A percentile compares a stretch with the other conserved stretches of the same genome.
Conservation (phyloP, 2,113 vertebrate genomes). For the Podarcis cretensis region DNA sequence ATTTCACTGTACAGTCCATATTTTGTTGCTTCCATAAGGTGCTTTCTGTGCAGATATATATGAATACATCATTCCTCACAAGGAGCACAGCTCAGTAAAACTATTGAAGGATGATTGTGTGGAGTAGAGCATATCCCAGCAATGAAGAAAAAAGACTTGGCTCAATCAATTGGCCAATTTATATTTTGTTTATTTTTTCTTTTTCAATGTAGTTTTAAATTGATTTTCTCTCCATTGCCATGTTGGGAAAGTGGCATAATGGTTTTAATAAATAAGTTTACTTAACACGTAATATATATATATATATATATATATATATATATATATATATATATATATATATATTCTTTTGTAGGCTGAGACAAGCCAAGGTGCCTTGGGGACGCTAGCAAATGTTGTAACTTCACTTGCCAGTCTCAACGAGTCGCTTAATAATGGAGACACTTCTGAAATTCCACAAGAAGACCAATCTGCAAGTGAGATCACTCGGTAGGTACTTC, state of each 20-base stretch:
- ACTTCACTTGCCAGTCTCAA: constrained; percentile 93
- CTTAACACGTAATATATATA: background rate
- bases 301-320: constrained; percentile 50
- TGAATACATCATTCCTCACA: no score
- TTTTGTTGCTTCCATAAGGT: constrained; percentile 15
- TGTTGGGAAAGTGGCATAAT: background rate
- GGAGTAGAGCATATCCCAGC: background rate
- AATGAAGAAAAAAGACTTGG: background rate
- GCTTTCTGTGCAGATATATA: background rate
- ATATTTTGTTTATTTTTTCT: background rate
- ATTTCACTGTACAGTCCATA: background rate
- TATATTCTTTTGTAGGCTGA: constrained; percentile 81
- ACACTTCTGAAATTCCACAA: constrained; percentile 85
- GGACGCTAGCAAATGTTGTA: constrained; percentile 96
- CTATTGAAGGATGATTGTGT: background rate
- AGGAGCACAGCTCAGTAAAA: background rate
- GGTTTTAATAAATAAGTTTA: background rate
- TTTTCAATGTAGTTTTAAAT: background rate
- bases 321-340: constrained; percentile 22
- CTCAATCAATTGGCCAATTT: background rate
- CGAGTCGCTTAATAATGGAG: constrained; percentile 93
- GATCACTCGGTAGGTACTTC: constrained; percentile 88
- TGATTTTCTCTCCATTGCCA: background rate
- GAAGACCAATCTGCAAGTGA: constrained; percentile 93
- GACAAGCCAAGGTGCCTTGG: constrained; percentile 90